phyloP scores from a whole-genome alignment of 2,797 vertebrate genomes.

The Sciaenops ocellatus region DNA sequence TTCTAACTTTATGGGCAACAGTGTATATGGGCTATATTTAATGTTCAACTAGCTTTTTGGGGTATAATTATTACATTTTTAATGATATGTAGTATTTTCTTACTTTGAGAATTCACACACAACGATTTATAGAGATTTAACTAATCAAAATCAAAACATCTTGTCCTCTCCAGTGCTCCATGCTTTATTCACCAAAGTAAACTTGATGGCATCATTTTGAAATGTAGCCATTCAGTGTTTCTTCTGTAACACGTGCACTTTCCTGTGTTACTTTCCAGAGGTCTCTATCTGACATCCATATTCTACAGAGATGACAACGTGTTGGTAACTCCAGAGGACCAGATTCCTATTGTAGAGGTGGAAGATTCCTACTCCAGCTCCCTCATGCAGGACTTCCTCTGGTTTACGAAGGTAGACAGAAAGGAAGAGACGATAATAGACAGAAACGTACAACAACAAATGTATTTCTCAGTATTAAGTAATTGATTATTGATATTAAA shows the following conservation, averaged over 20 bases:
- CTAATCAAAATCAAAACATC: not conserved
- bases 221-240: not conserved
- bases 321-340: conserved; percentile 92
- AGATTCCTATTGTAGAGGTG: conserved; percentile 93
- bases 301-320: conserved; percentile 93
- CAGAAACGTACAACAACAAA: not conserved
- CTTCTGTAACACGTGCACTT: not conserved
- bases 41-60: not conserved
- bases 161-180: not conserved
- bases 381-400: conserved; percentile 93
- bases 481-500: not conserved
- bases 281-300: conserved; percentile 90
- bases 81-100: not conserved
- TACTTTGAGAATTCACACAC: not conserved
- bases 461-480: not conserved
- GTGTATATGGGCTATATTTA: no score
- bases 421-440: not conserved
- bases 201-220: not conserved
- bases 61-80: not conserved
- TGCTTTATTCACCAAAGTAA: not conserved
- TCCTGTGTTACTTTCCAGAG: conserved; percentile 77
- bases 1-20: no score
- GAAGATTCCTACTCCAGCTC: conserved; percentile 92
- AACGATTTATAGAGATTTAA: no score
- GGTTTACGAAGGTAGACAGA: conserved; percentile 92